These are phyloP conservation scores for Cyclophora punctaria DNA, from an alignment of 2,888 invertebrate genomes.

Conservation along the genomic window DNA sequence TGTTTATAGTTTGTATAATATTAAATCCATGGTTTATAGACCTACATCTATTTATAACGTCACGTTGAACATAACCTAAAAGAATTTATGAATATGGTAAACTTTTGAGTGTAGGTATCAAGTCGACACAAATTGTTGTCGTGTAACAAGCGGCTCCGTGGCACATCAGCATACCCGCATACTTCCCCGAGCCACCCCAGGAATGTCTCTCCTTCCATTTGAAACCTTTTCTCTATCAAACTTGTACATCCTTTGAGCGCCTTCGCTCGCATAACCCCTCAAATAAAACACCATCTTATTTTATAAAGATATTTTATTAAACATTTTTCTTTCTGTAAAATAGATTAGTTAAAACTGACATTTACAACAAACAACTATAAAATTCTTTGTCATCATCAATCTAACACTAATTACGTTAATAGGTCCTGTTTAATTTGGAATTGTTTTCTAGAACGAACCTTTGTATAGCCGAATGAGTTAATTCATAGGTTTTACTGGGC, in stretches of 20 bases:
- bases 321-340: slow-evolving; percentile 72
- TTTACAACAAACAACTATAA: slow-evolving; percentile 75
- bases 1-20: no score
- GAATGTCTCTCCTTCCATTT: slow-evolving; percentile 38
- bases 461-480: slow-evolving; percentile 29
- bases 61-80: not conserved
- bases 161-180: slow-evolving; percentile 34
- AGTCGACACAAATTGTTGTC: slow-evolving; percentile 31
- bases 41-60: not conserved
- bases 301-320: slow-evolving; percentile 75
- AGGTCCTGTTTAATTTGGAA: slow-evolving; percentile 57
- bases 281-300: slow-evolving; percentile 36
- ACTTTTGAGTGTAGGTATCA: slow-evolving; percentile 9
- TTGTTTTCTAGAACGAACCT: slow-evolving; percentile 31
- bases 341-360: slow-evolving; percentile 73
- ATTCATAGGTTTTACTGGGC: slow-evolving; percentile 30
- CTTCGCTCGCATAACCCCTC: not conserved
- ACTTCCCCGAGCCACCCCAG: slow-evolving; percentile 37
- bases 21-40: no score
- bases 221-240: slow-evolving; percentile 32
- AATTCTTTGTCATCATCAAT: slow-evolving; percentile 60
- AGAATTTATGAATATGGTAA: slow-evolving; percentile 3
- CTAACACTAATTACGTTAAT: slow-evolving; percentile 63
- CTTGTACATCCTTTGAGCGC: slow-evolving; percentile 26
- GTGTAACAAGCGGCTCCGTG: slow-evolving; percentile 19